Conservation (phyloP, 2,797 vertebrate species). For the Pitangus sulphuratus region DNA sequence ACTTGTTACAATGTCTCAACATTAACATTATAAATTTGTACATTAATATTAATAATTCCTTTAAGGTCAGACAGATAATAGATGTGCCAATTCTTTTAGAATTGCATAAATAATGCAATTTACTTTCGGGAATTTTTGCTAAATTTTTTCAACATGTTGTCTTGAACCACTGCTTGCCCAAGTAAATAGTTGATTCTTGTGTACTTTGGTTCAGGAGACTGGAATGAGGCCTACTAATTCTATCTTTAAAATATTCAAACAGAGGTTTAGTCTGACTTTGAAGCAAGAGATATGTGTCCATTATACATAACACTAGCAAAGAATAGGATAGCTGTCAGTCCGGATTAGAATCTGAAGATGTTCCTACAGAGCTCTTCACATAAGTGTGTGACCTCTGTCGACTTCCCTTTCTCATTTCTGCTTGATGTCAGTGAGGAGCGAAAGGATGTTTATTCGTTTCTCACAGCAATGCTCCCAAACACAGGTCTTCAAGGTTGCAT, state of each 20-base stretch:
- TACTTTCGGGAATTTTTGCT: background rate
- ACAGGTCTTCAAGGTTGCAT: background rate
- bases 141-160: background rate
- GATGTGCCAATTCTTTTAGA: background rate
- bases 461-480: background rate
- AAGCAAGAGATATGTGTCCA: background rate
- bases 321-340: conserved; percentile 13
- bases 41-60: background rate
- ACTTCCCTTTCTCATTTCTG: background rate
- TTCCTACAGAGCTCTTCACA: background rate
- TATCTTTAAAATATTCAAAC: background rate
- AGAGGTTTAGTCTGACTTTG: background rate
- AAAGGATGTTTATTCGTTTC: conserved; percentile 11
- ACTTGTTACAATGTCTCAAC: background rate
- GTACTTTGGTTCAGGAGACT: background rate
- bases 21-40: background rate
- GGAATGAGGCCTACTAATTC: background rate
- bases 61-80: background rate
- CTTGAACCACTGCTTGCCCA: background rate
- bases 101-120: background rate
- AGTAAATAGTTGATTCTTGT: background rate
- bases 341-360: background rate
- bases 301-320: background rate
- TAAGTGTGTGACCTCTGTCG: background rate
- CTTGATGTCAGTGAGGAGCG: background rate